Conservation (phyloP, 2,797 vertebrate species). For the Arremon brunneinucha region DNA sequence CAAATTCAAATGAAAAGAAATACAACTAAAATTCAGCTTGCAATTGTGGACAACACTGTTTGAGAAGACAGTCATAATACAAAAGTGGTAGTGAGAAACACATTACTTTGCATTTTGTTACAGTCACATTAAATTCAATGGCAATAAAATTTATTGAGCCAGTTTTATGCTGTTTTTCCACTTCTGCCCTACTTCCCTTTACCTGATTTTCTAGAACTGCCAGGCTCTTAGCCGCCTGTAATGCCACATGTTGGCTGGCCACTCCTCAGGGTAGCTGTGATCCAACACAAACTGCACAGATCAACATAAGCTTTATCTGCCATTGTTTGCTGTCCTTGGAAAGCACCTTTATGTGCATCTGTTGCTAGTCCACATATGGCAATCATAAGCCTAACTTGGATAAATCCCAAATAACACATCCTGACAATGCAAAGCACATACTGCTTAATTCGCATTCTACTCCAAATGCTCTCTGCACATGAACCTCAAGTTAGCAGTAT, state of each 20-base stretch:
- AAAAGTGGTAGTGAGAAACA: neutral
- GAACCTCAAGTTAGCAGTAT: neutral
- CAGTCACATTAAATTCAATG: fast-evolving
- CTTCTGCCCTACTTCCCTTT: neutral
- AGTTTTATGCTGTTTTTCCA: neutral
- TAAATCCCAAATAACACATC: neutral
- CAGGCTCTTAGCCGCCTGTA: neutral
- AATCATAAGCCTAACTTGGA: neutral
- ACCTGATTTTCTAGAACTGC: neutral
- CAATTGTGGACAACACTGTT: neutral
- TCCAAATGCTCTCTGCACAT: neutral
- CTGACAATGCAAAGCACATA: neutral
- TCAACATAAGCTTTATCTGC: neutral
- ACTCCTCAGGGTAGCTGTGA: neutral
- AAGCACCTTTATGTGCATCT: neutral
- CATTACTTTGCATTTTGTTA: neutral
- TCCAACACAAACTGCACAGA: neutral
- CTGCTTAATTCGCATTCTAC: neutral
- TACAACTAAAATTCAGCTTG: neutral
- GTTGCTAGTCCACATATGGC: neutral
- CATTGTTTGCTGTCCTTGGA: neutral
- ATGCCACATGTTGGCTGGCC: neutral
- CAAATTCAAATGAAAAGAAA: neutral
- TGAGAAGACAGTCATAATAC: neutral
- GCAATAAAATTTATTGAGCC: neutral